A percentile compares a stretch with the other conserved stretches of the same genome.
These are phyloP conservation scores for Danaus melanippus DNA, from an alignment of 1,140 invertebrate species.

Conservation along the genomic window DNA sequence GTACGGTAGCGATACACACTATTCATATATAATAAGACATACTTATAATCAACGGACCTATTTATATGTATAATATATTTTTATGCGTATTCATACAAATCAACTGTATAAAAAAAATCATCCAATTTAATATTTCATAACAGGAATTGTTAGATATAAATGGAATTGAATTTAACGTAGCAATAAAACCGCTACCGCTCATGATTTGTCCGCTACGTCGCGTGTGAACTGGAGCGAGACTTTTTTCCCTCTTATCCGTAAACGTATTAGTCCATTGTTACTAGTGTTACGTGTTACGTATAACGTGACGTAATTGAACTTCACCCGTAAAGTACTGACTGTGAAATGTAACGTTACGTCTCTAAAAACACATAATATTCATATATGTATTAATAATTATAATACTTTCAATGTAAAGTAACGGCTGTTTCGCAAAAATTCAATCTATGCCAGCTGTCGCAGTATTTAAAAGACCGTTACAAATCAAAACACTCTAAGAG, in stretches of 20 bases:
- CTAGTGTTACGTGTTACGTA: constrained; percentile 10
- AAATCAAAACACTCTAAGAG: no score
- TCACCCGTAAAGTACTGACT: neutral
- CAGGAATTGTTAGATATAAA: neutral
- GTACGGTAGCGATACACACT: constrained; percentile 11
- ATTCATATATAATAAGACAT: neutral
- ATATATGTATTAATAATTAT: constrained; percentile 4
- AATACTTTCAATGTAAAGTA: no score
- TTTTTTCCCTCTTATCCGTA: constrained; percentile 35
- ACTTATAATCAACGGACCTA: no score
- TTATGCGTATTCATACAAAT: neutral
- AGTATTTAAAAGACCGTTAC: no score
- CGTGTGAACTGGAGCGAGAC: constrained; percentile 54
- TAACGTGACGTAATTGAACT: constrained; percentile 1
- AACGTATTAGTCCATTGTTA: constrained; percentile 19
- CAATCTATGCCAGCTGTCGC: no score
- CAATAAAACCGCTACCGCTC: constrained; percentile 19
- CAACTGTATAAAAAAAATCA: no score
- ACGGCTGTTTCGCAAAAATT: no score
- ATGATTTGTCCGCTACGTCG: constrained; percentile 12
- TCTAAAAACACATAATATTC: neutral
- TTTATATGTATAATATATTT: neutral
- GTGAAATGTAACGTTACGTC: neutral
- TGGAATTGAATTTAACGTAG: neutral
- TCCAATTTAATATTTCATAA: no score